phyloP scores from a whole-genome alignment of 2,797 vertebrate genomes.

The Odontamblyopus lacepedii region DNA sequence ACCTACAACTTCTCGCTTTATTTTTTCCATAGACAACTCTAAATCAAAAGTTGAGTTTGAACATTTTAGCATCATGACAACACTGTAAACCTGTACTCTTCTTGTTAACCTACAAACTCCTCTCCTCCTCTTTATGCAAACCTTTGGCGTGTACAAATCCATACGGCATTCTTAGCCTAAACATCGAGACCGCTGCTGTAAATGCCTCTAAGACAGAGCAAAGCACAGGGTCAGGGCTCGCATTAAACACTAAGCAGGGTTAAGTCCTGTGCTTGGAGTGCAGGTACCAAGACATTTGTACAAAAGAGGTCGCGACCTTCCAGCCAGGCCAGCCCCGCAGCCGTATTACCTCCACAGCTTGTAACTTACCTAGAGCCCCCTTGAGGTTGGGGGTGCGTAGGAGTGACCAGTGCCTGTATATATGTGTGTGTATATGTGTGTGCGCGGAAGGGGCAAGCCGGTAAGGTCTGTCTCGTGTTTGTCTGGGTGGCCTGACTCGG shows the following conservation, averaged over 20 bases:
- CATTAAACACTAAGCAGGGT: conserved; percentile 61
- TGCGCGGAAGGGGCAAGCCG: conserved; percentile 47
- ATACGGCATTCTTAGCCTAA: not conserved
- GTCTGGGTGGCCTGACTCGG: conserved; percentile 66
- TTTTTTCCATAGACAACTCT: too few species aligned
- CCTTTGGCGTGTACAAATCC: conserved; percentile 11
- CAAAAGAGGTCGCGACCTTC: conserved; percentile 62
- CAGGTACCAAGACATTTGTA: conserved; percentile 53
- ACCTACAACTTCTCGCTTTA: not conserved
- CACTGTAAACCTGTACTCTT: not conserved
- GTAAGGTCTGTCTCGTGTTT: conserved; percentile 63
- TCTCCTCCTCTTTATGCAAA: conserved; percentile 3
- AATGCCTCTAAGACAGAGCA: conserved; percentile 52
- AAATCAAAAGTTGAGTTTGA: too few species aligned
- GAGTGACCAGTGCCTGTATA: conserved; percentile 43
- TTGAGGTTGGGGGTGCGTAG: conserved; percentile 38
- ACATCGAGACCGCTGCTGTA: conserved; percentile 46
- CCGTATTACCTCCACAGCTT: conserved; percentile 33
- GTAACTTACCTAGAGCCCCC: conserved; percentile 32
- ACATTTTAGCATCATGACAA: too few species aligned
- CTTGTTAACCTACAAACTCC: not conserved
- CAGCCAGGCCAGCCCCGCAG: conserved; percentile 39
- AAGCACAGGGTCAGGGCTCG: conserved; percentile 63
- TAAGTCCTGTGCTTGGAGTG: conserved; percentile 63
- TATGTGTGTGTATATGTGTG: conserved; percentile 18